Evolutionary conservation across 2,888 invertebrate species (phyloP), one percentile per base, ranked within the genome.

Genomic region (Drosophila seclusa): DNA sequence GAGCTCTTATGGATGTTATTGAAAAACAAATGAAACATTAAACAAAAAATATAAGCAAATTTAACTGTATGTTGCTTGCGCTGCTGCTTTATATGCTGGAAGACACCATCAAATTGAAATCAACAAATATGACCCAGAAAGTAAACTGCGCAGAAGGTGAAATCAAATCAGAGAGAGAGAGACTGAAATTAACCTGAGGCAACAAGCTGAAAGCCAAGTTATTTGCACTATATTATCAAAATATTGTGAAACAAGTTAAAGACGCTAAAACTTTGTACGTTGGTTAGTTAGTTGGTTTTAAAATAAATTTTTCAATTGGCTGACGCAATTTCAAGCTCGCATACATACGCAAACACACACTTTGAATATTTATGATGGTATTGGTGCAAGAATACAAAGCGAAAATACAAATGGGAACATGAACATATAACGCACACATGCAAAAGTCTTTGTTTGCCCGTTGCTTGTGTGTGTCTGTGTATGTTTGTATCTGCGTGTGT

Each of bases 91-190:
- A 38, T n/a, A 34, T 27, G 59, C 49, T 36, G 57, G 67, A 57
- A 68, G 65, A 68, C 62, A 67, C 18, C 48, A 79, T 59, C 53
- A 75, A 86, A 87, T 83, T 86, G 58, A 86, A 87, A 83, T 87
- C 85, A 85, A 86, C 85, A 87, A 87, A 87, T 85, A 83, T 87
- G 85, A 86, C 85, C 85, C 85, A 86, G 87, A 86, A 86, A 87
- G 65, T 61, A 62, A 73, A 72, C 59, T 50, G 65, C 61, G 62
- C 76, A 76, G 87, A 86, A 86, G 85, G 85, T 87, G 85, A 86
- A 87, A 86, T 82, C 80, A 73, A 72, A 45, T 45, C 45, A 55
- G 59, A 65, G 45, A 68, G 62, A 34, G 55, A 45, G 4, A 57
- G 24, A 38, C n/a, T n/a, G 8, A 40, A 40, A 40, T 29, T 29